A percentile compares a stretch with the other conserved stretches of the same genome.
Evolutionary conservation across 2,888 invertebrate species (phyloP).

Genomic region (Scrobipalpa atriplicella): DNA sequence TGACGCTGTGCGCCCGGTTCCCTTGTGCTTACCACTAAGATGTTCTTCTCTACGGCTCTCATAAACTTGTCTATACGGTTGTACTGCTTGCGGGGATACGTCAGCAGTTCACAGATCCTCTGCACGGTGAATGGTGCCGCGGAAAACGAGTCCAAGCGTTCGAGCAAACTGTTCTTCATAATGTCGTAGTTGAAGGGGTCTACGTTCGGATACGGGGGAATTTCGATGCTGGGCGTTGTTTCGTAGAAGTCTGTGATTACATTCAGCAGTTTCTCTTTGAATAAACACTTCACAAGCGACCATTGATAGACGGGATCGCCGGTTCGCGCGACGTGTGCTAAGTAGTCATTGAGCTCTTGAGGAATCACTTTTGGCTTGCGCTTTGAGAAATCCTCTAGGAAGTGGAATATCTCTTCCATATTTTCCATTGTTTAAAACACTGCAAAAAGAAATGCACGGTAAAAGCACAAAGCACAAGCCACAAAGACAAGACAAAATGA

Average conservation of each 20-base stretch:
- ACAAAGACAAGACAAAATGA: not conserved
- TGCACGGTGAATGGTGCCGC: conserved; percentile 98
- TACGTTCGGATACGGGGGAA: conserved; percentile 94
- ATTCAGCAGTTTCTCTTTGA: conserved; percentile 92
- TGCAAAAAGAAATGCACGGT: not conserved
- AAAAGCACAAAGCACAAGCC: not conserved
- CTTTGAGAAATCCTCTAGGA: conserved; percentile 92
- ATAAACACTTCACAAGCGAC: conserved; percentile 93
- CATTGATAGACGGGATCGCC: conserved; percentile 97
- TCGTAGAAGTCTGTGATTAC: conserved; percentile 95
- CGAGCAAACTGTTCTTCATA: conserved; percentile 92
- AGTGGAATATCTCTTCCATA: conserved; percentile 92
- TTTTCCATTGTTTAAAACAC: conserved; percentile 88
- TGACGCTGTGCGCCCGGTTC: conserved; percentile 85
- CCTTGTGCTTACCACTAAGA: conserved; percentile 91
- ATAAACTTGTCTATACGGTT: conserved; percentile 98
- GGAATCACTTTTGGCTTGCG: conserved; percentile 90
- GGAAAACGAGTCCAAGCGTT: conserved; percentile 91
- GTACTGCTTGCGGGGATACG: conserved; percentile 96
- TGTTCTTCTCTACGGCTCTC: conserved; percentile 97
- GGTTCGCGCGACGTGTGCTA: conserved; percentile 95
- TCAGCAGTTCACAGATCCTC: conserved; percentile 96
- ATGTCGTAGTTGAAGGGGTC: conserved; percentile 95
- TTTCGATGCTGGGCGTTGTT: conserved; percentile 88
- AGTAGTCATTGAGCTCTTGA: conserved; percentile 93